Percentiles rank a stretch among this genome's conserved stretches.
These are phyloP conservation scores for Andrena cerasifolii DNA, from an alignment of 1,140 invertebrate species.

Conservation along the genomic window DNA sequence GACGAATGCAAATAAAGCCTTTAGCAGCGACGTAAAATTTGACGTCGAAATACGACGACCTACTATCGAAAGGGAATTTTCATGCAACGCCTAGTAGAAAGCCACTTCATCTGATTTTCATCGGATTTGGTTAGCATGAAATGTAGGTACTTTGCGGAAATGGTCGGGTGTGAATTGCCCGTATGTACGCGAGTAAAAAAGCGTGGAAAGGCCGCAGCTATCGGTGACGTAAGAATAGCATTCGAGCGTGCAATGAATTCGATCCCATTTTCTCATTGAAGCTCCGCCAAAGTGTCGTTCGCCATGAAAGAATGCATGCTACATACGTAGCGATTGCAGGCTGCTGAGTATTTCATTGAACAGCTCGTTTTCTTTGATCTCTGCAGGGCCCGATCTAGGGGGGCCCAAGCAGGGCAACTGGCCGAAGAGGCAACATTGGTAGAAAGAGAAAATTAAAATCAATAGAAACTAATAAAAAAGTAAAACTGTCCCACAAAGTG, in stretches of 20 bases:
- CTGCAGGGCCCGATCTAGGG: no score
- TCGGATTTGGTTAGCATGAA: conserved; percentile 20
- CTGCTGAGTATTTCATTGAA: background rate
- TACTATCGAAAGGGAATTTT: conserved; percentile 45
- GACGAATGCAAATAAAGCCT: conserved; percentile 17
- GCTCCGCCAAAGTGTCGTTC: background rate
- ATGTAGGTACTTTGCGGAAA: conserved; percentile 32
- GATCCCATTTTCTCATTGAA: background rate
- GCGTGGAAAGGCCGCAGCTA: conserved; percentile 25
- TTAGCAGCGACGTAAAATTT: conserved; percentile 12
- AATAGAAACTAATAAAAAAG: no score
- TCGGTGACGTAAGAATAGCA: conserved; percentile 43
- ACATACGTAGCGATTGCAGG: no score
- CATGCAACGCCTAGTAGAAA: conserved; percentile 31
- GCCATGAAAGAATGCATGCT: no score
- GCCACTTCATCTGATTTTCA: conserved; percentile 14
- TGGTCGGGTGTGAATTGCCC: background rate
- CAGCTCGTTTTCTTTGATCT: background rate
- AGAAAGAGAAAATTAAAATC: no score
- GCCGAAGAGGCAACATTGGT: no score
- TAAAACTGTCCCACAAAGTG: no score
- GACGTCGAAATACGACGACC: conserved; percentile 26
- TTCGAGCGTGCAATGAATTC: conserved; percentile 26
- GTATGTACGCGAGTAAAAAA: conserved; percentile 17
- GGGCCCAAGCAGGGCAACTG: no score